Conservation (phyloP, 2,113 vertebrate genomes). For the Grus americana region DNA sequence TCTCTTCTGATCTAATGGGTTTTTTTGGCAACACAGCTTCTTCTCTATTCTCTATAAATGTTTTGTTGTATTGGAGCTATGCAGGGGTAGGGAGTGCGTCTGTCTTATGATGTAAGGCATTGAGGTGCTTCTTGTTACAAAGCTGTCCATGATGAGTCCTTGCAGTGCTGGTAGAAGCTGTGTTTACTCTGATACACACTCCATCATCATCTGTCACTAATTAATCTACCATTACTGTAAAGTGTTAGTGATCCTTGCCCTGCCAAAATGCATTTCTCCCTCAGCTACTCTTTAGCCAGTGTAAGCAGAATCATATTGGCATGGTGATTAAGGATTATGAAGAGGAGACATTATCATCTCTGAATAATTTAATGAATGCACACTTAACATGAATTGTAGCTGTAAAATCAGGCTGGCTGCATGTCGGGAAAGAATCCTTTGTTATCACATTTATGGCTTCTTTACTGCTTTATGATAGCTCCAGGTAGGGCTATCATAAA, state of each 20-base stretch:
- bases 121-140: not conserved
- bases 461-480: constrained; percentile 24
- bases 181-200: constrained; percentile 8
- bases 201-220: constrained; percentile 31
- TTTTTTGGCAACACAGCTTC: not conserved
- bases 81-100: not conserved
- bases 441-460: constrained; percentile 25
- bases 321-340: constrained; percentile 48
- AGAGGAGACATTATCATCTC: constrained; percentile 40
- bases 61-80: not conserved
- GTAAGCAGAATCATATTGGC: constrained; percentile 30
- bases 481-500: constrained; percentile 16
- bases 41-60: not conserved
- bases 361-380: constrained; percentile 51
- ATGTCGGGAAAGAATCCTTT: not conserved
- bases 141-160: not conserved
- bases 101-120: not conserved
- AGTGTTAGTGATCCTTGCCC: constrained; percentile 7
- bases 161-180: not conserved
- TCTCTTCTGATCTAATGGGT: not conserved
- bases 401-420: constrained; percentile 27
- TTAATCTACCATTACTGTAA: constrained; percentile 22
- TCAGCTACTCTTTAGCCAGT: constrained; percentile 5
- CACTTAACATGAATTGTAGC: constrained; percentile 49
- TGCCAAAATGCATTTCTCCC: constrained; percentile 11